phyloP scores from a whole-genome alignment of 2,113 vertebrate species.

The Pseudolaguvia tuberculata region DNA sequence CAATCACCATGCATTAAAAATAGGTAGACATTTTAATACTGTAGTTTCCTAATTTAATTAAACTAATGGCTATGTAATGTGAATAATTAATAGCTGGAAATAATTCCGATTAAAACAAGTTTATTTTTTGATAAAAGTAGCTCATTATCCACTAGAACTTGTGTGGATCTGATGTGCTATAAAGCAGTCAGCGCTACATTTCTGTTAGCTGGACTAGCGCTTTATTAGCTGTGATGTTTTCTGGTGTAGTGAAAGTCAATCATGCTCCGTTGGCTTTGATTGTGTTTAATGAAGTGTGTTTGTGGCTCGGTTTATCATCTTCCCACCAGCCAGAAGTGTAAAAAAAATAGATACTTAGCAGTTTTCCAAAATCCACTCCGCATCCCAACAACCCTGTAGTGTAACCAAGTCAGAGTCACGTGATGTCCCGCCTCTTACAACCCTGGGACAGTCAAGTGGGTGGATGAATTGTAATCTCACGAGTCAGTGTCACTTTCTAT shows the following conservation, averaged over 20 bases:
- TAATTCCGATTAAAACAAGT: neutral
- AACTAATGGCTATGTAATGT: neutral
- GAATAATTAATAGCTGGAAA: neutral
- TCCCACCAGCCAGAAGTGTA: neutral
- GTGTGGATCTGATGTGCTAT: neutral
- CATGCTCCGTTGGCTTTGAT: neutral
- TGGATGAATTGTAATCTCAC: neutral
- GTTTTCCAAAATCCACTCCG: neutral
- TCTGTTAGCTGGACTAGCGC: neutral
- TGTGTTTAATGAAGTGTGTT: neutral
- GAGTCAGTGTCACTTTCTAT: neutral
- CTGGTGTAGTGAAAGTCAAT: neutral
- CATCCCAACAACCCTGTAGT: neutral
- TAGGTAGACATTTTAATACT: too few species aligned
- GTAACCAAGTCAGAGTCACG: neutral
- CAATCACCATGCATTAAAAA: too few species aligned
- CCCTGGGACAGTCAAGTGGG: neutral
- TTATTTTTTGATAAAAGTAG: neutral
- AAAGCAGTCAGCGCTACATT: neutral
- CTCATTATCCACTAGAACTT: neutral
- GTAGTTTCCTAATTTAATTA: neutral
- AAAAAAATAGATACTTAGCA: neutral
- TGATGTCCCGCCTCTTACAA: neutral
- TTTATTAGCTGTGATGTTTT: conserved; percentile 1
- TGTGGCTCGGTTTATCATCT: neutral